Evolutionary conservation across 2,113 vertebrate species (phyloP), one percentile per base, ranked within the genome.

Genomic region (Hyperopisus bebe): DNA sequence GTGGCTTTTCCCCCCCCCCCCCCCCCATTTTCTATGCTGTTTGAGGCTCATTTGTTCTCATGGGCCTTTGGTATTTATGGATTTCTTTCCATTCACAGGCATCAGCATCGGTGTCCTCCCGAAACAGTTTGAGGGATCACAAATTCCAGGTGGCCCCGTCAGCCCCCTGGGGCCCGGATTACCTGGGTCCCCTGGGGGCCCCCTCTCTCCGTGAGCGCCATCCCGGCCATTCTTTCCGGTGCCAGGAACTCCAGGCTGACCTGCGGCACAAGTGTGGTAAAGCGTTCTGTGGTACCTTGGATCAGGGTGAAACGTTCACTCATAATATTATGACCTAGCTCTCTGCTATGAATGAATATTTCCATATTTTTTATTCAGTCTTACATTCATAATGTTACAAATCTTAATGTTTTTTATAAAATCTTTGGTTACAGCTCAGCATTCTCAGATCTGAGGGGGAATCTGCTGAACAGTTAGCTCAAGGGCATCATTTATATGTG

Each of bases 101-200:
- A 97, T 90, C 21, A 95, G 95, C 80, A 95, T 90, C 17, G 94
- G 95, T n/a, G 94, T 88, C 88, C 95, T 94, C 89, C 92, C 86
- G 48, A 92, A 93, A 91, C 96, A 97, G 88, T 94, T 94, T 0
- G 96, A 96, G 21, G 96, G 96, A 90, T 97, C 96, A 44, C 96
- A 97, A 51, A 96, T 93, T n/a, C 96, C 96, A 0, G 95, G 94
- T 0, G 93, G 82, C 2, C 96, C 96, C 0, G 93, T 53, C 6
- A 93, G 82, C 5, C 96, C 96, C 66, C 94, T 92, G 1, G 90
- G 90, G 47, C 96, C 96, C 0, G 95, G 47, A 11, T 92, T 39
- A 19, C 96, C 96, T 0, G 94, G 93, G 86, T 90, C 39, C 17
- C 96, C 96, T 0, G 94, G 92, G 31, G 86, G 89, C 47, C 96